Conservation (phyloP, 2,888 invertebrate species). For the Alviniconcha strummeri region DNA sequence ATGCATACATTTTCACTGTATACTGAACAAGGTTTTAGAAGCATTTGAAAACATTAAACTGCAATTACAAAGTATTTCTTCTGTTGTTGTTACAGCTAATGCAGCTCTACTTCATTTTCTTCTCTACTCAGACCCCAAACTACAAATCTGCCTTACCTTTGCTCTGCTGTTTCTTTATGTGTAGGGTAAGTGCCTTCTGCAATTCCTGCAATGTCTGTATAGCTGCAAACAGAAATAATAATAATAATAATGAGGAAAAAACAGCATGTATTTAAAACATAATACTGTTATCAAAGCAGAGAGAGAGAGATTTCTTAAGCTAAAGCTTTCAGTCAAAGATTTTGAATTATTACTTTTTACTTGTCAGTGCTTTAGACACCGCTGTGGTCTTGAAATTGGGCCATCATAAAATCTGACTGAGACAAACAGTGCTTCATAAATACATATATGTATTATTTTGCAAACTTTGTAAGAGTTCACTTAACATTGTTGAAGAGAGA, state of each 20-base stretch:
- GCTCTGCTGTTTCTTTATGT: slow-evolving; percentile 60
- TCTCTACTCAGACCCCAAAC: no score
- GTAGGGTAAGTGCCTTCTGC: slow-evolving; percentile 68
- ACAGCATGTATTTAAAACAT: neutral
- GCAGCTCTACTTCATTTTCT: no score
- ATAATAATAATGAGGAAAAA: neutral
- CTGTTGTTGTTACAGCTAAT: no score
- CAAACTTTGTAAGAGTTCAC: no score
- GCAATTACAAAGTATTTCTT: no score
- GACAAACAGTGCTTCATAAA: neutral
- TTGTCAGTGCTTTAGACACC: no score
- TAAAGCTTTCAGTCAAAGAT: neutral
- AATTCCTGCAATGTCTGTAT: slow-evolving; percentile 77
- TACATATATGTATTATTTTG: neutral
- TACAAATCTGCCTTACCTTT: slow-evolving; percentile 43
- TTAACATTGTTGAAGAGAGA: neutral
- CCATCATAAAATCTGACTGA: neutral
- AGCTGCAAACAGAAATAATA: slow-evolving; percentile 63
- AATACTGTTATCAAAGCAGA: neutral
- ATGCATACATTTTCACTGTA: no score
- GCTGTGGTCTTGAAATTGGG: no score
- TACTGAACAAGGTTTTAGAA: no score
- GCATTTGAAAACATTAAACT: no score
- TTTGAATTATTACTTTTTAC: no score
- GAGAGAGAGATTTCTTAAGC: slow-evolving; percentile 5